Evolutionary conservation across 2,113 vertebrate species (phyloP).

Genomic region (Suricata suricatta): DNA sequence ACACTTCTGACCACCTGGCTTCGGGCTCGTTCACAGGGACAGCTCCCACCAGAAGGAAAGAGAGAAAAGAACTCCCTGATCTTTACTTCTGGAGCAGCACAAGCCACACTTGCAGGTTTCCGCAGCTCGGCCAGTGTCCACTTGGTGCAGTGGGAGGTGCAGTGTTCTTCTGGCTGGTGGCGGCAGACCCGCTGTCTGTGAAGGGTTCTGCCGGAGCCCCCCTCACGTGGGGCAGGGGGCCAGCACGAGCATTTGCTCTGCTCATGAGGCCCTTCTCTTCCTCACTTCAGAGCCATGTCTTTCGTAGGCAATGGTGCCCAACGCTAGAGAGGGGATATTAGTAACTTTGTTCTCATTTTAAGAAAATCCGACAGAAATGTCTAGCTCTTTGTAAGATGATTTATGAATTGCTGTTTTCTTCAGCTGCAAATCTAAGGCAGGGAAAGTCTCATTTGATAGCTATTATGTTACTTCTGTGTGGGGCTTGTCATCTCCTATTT

Average conservation of each 20-base stretch:
- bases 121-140: not conserved
- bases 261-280: not conserved
- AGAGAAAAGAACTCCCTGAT: not conserved
- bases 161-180: not conserved
- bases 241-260: not conserved
- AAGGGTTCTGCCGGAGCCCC: no score
- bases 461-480: not conserved
- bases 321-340: not conserved
- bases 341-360: not conserved
- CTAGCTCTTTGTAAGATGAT: not conserved
- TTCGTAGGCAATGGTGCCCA: not conserved
- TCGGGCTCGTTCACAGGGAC: not conserved
- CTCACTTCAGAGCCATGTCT: not conserved
- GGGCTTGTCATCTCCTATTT: not conserved
- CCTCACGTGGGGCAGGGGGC: not conserved
- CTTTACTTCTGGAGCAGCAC: no score
- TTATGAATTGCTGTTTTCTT: not conserved
- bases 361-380: not conserved
- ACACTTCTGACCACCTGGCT: not conserved
- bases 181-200: not conserved
- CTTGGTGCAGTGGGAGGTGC: not conserved
- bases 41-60: not conserved
- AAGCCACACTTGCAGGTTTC: not conserved
- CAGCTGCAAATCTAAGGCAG: not conserved
- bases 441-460: not conserved